Base-by-base conservation (phyloP, 1,140 invertebrate species). In the Pseudomyrmex concolor region DNA sequence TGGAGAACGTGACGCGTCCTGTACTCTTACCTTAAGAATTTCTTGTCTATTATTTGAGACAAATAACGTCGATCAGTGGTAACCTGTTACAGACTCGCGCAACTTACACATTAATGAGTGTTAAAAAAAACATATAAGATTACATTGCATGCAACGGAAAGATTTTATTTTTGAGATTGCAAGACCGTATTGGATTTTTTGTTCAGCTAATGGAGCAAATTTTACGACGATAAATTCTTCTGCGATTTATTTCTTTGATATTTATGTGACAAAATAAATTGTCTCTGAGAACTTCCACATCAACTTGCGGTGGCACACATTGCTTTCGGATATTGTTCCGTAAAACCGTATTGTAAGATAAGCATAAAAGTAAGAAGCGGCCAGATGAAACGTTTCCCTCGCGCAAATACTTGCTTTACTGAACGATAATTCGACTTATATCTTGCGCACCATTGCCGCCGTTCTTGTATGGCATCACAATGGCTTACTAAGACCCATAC, bases 391-490 rank as follows among this genome's bases (percentile, higher is more conserved):
- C 64, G 48, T 48, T 51, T 51, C 2, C 4, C 12, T 50, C 4
- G 48, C 12, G n/a, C 51, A 48, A 68, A 77, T 25, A 54, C 50
- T 81, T 55, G 45, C 54, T 34, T 34, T 34, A 34, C 34, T 7
- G 19, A 34, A 34, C 34, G 34, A 34, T 55, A 72, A 84, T 81
- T 80, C 54, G 66, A 84, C 34, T 83, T 60, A 60, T 34, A 34
- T 7, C 15, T 17, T 17, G 17, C 50, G 25, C 17, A 25, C 25
- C 25, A 67, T 76, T 66, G 63, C 60, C 63, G 67, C 19, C 72
- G 72, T 84, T 88, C 85, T 90, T 89, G 90, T 90, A 91, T 91
- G 91, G 88, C 89, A 92, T 91, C 88, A 92, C 90, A 91, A 92
- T 92, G 88, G 88, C 90, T 91, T 91, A 91, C 90, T 91, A 92